These are phyloP conservation scores for Oithona nana DNA, from an alignment of 2,888 invertebrate species.

Conservation along the genomic window DNA sequence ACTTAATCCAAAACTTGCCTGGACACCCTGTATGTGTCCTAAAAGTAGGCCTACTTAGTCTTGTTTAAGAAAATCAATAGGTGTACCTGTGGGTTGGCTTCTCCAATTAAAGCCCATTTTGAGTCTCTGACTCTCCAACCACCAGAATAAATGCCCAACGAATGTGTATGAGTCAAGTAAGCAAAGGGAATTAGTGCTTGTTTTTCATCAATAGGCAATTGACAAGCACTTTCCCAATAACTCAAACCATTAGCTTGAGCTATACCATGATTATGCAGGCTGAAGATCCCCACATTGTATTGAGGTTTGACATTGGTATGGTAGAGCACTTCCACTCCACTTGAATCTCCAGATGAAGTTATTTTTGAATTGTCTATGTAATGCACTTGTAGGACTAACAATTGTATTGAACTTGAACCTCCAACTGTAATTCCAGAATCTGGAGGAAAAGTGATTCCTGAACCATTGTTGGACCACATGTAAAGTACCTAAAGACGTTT, in stretches of 20 bases:
- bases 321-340: background rate
- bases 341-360: background rate
- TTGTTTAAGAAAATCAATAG: background rate
- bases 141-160: background rate
- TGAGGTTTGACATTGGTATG: background rate
- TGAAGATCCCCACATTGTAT: background rate
- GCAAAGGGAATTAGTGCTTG: background rate
- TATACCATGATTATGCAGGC: background rate
- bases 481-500: background rate
- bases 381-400: background rate
- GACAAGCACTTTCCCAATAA: background rate
- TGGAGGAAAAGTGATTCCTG: background rate
- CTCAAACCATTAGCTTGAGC: background rate
- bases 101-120: background rate
- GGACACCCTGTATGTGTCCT: too few species aligned
- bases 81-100: background rate
- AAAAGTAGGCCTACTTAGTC: too few species aligned
- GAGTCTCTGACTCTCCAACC: background rate
- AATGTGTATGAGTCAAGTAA: background rate
- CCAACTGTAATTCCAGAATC: background rate
- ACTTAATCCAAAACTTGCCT: too few species aligned
- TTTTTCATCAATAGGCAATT: background rate
- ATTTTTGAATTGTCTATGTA: background rate
- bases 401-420: background rate
- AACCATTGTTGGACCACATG: background rate